Percentiles rank a stretch among this genome's conserved stretches.
Conservation (phyloP, 2,113 vertebrate species). For the Tricholaema leucomelas region DNA sequence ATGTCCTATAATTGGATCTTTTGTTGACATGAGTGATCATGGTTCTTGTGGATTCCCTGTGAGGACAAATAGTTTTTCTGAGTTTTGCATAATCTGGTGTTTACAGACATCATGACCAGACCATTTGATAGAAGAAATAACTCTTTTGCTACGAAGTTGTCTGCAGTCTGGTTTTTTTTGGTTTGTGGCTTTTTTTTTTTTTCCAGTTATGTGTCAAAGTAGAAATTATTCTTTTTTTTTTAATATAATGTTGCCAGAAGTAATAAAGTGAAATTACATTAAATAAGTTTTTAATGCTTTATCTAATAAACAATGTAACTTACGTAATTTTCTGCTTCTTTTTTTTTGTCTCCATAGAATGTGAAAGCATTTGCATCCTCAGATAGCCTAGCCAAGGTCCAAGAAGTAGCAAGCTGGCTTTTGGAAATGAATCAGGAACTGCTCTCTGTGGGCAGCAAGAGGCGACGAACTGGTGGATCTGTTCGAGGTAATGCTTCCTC, state of each 20-base stretch:
- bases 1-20: not conserved
- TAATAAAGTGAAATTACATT: not conserved
- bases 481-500: constrained; percentile 93
- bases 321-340: not conserved
- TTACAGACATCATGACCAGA: not conserved
- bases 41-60: not conserved
- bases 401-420: constrained; percentile 99
- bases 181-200: too few relatives aligned
- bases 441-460: constrained; percentile 99
- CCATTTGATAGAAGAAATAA: not conserved
- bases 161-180: not conserved
- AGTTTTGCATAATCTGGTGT: not conserved
- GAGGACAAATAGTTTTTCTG: not conserved
- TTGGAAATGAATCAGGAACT: constrained; percentile 99
- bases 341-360: constrained; percentile 81
- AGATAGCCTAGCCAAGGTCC: constrained; percentile 99
- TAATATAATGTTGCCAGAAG: not conserved
- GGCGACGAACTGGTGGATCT: constrained; percentile 89
- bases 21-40: not conserved
- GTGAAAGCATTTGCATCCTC: constrained; percentile 97
- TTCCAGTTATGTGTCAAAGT: not conserved
- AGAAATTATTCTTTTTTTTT: not conserved
- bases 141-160: not conserved
- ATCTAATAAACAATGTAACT: not conserved
- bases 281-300: not conserved